Percentiles rank a stretch among this genome's conserved stretches.
Conservation (phyloP, 2,797 vertebrate genomes). For the Periophthalmus magnuspinnatus region DNA sequence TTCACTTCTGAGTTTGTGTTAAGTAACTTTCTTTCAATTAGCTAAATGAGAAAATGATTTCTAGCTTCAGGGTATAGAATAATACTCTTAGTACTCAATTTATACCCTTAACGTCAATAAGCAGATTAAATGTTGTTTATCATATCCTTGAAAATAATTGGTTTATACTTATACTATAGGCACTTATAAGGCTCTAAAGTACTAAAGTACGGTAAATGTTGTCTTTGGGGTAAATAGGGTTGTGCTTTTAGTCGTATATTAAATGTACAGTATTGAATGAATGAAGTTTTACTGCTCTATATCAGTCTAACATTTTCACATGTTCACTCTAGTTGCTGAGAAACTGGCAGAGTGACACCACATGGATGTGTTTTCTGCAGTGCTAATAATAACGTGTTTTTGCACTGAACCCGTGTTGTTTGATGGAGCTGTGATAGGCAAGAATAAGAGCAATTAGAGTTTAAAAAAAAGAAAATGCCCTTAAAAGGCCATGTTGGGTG, state of each 20-base stretch:
- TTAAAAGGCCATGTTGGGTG: slow-evolving; percentile 54
- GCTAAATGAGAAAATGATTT: not conserved
- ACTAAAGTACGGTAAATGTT: not conserved
- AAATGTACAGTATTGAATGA: not conserved
- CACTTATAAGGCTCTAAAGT: not conserved
- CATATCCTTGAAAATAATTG: not conserved
- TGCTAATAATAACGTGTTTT: slow-evolving; percentile 38
- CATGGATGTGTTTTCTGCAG: slow-evolving; percentile 26
- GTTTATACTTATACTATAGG: too few species aligned
- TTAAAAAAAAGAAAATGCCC: slow-evolving; percentile 46
- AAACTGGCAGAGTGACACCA: not conserved
- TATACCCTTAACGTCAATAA: not conserved
- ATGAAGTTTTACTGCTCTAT: not conserved
- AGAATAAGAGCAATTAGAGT: slow-evolving; percentile 41
- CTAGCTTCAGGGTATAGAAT: too few species aligned
- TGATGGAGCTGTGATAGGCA: slow-evolving; percentile 51
- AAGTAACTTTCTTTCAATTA: not conserved
- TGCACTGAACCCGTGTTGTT: slow-evolving; percentile 38
- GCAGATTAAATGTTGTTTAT: not conserved
- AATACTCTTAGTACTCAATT: not conserved
- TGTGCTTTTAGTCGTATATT: not conserved
- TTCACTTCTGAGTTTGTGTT: not conserved
- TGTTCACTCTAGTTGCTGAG: slow-evolving; percentile 2
- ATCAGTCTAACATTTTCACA: not conserved
- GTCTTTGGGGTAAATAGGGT: not conserved